Base-by-base conservation (phyloP, 2,888 invertebrate genomes). In the Tenodera sinensis region DNA sequence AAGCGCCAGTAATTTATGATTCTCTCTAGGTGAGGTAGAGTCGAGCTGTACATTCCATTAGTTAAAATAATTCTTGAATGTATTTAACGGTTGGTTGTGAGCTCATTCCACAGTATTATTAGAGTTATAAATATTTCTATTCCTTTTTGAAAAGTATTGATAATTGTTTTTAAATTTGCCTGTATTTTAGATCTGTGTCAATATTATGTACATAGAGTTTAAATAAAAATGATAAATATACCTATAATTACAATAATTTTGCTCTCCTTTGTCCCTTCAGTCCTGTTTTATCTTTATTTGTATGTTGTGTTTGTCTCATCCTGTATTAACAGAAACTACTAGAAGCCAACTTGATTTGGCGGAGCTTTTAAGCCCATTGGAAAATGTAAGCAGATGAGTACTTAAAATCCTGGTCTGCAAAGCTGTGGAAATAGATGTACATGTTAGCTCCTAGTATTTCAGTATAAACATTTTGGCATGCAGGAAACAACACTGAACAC, bases 71-170 rank as follows among this genome's bases (percentile, higher is more conserved):
- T 30, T 54, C 27, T 34, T 82, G 87, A 28, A 30, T 87, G 87
- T 81, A 87, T 81, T 81, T 83, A 85, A 89, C 83, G 42, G 20
- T 89, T 88, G 88, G 89, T 89, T 89, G 88, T 88, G 88, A 82
- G n/a, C 28, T 30, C 28, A 83, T 47, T 27, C 83, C 83, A 82
- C 89, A 89, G 89, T 89, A 89, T 89, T 89, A 89, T 88, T 89
- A 89, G 89, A 27, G 30, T 86, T 89, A 88, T 83, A 89, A 89
- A 89, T 85, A 83, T 88, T 81, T 81, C 85, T 83, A 86, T 88
- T 89, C 84, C 89, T 88, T 87, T 83, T 42, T 42, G 42, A 42
- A 42, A 42, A 42, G 1, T 71, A 71, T 71, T 71, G 54, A 20
- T 71, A 71, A 3, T 71, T 71, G 20, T 71, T 71, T 71, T 71